Base-by-base conservation (phyloP, 1,140 invertebrate species). In the Pararge aegeria region DNA sequence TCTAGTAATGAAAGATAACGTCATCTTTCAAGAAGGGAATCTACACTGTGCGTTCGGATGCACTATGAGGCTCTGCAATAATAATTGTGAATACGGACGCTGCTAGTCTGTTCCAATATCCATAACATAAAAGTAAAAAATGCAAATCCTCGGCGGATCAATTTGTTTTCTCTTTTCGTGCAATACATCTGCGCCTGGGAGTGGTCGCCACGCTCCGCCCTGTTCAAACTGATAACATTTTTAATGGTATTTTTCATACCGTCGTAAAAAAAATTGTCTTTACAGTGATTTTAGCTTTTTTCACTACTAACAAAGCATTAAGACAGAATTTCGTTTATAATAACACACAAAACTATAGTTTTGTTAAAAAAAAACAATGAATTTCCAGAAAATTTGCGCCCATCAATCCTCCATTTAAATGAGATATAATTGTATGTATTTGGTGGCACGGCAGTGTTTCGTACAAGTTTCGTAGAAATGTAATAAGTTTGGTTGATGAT, bases 141-240 rank as follows among this genome's bases (percentile, higher is more conserved):
- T 67, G 53, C 54, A 70, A 80, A 78, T 74, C 61, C 69, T 52
- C 60, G n/a, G 29, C 46, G 58, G 64, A 78, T 73, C 69, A 72
- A 78, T 79, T 74, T 70, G 63, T 73, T 78, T 71, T 64, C 70
- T 64, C 54, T 48, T 37, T 56, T 13, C 56, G 27, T 56, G 51
- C 57, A 66, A 52, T 66, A 64, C 65, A 62, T 66, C 58, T 67
- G 69, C 49, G 57, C 37, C 73, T 70, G 74, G 77, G 72, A 72
- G 72, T 73, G 73, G 73, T 71, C 64, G 64, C 46, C n/a, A 24
- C 37, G 68, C 67, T 72, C 72, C 72, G 70, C 74, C 70, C 72
- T 66, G 51, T 57, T 55, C 21, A 49, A 65, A 57, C 54, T 46
- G 61, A 61, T 46, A 42, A 54, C 21, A 59, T 21, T 62, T 66